Conservation (phyloP, 1,140 invertebrate genomes). For the Phenacoccus solenopsis region DNA sequence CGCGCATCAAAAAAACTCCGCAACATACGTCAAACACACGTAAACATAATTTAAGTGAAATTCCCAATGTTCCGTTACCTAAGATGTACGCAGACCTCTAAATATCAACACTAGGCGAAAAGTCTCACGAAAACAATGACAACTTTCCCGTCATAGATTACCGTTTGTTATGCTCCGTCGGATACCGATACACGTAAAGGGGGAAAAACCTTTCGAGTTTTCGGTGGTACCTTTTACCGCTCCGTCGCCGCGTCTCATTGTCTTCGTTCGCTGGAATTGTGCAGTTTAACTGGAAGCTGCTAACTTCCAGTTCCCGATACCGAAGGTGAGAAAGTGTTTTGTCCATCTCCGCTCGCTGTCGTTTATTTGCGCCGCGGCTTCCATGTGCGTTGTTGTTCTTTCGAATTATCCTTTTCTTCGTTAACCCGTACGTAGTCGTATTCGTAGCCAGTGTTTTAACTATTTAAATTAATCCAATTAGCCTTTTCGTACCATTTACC, state of each 20-base stretch:
- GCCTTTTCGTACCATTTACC: neutral
- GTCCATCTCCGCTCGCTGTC: conserved; percentile 8
- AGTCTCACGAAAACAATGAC: conserved; percentile 16
- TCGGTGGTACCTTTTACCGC: conserved; percentile 12
- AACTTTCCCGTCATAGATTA: conserved; percentile 11
- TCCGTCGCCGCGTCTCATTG: neutral
- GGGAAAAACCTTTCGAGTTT: conserved; percentile 11
- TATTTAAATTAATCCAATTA: conserved; percentile 16
- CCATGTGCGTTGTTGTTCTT: conserved; percentile 16
- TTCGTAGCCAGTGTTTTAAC: neutral
- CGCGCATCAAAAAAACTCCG: neutral
- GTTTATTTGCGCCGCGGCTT: conserved; percentile 11
- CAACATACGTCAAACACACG: conserved; percentile 4
- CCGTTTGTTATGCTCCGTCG: conserved; percentile 13
- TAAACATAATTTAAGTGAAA: conserved; percentile 17
- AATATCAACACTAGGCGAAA: neutral
- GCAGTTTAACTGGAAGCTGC: conserved; percentile 10
- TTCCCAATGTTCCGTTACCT: neutral
- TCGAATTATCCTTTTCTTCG: conserved; percentile 5
- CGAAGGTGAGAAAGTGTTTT: conserved; percentile 14
- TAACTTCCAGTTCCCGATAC: conserved; percentile 11
- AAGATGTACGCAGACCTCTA: neutral
- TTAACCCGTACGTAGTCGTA: neutral
- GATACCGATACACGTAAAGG: conserved; percentile 9
- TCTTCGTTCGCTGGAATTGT: neutral